Percentiles rank a stretch among this genome's conserved stretches.
Conservation (phyloP, 2,888 invertebrate genomes). For the Atethmia centrago region DNA sequence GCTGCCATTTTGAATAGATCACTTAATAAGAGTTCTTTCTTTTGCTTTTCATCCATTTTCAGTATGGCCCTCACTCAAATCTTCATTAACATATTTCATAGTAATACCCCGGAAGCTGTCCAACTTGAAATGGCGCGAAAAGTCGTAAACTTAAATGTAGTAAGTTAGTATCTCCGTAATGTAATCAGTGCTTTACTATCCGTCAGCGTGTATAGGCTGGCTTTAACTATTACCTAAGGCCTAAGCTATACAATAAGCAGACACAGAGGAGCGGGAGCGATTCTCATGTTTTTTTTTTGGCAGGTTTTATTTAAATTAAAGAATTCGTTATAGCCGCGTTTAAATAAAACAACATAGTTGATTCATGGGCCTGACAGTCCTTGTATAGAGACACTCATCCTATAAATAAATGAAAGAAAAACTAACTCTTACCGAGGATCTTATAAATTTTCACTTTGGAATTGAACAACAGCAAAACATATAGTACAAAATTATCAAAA, state of each 20-base stretch:
- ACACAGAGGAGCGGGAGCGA: not conserved
- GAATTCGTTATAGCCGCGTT: not conserved
- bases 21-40: not conserved
- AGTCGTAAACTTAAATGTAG: slow-evolving; percentile 43
- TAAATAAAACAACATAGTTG: not conserved
- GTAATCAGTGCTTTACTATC: slow-evolving; percentile 40
- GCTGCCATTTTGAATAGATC: not conserved
- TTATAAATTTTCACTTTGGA: not conserved
- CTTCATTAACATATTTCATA: slow-evolving; percentile 20
- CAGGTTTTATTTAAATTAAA: not conserved
- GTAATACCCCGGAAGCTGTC: slow-evolving; percentile 27
- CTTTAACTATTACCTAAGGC: not conserved
- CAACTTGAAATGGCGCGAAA: slow-evolving; percentile 19
- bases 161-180: slow-evolving; percentile 52
- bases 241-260: not conserved
- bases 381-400: not conserved
- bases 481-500: no score
- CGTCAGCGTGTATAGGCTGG: not conserved
- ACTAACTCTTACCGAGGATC: not conserved
- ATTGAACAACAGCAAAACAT: not conserved
- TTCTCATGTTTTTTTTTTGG: no score
- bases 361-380: not conserved
- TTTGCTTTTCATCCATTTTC: no score
- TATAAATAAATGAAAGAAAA: not conserved
- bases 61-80: not conserved